Conservation (phyloP, 1,140 invertebrate genomes). For the Littorina saxatilis region DNA sequence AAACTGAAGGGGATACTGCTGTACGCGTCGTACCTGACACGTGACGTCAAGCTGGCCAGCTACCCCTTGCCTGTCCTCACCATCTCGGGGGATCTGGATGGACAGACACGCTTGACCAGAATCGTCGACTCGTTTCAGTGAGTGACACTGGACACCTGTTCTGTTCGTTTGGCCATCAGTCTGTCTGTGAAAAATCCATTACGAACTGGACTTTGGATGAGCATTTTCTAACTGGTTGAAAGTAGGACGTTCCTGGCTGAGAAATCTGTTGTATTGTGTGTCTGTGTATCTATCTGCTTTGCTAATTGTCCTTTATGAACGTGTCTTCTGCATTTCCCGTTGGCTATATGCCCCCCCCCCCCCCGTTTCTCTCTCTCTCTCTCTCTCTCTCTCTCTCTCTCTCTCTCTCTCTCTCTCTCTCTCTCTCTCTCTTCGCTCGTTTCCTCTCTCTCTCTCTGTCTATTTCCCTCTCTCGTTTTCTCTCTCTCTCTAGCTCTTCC, state of each 20-base stretch:
- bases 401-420: too few relatives aligned
- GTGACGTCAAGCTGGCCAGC: slow-evolving; percentile 29
- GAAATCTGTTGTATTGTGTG: too few relatives aligned
- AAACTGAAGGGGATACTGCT: slow-evolving; percentile 51
- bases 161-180: neutral
- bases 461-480: neutral
- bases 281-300: too few relatives aligned
- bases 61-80: slow-evolving; percentile 58
- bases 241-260: too few relatives aligned
- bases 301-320: too few relatives aligned
- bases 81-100: slow-evolving; percentile 57
- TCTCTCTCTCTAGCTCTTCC: neutral
- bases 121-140: slow-evolving; percentile 52
- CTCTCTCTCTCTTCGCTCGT: too few relatives aligned
- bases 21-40: slow-evolving; percentile 55
- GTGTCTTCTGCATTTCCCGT: too few relatives aligned
- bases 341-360: too few relatives aligned
- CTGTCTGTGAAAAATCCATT: neutral
- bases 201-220: neutral
- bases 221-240: neutral
- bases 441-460: neutral
- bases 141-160: neutral
- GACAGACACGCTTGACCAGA: slow-evolving; percentile 53
- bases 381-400: too few relatives aligned
- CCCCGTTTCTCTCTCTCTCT: too few relatives aligned